phyloP scores from a whole-genome alignment of 2,888 invertebrate genomes.

The Caenorhabditis sp. region DNA sequence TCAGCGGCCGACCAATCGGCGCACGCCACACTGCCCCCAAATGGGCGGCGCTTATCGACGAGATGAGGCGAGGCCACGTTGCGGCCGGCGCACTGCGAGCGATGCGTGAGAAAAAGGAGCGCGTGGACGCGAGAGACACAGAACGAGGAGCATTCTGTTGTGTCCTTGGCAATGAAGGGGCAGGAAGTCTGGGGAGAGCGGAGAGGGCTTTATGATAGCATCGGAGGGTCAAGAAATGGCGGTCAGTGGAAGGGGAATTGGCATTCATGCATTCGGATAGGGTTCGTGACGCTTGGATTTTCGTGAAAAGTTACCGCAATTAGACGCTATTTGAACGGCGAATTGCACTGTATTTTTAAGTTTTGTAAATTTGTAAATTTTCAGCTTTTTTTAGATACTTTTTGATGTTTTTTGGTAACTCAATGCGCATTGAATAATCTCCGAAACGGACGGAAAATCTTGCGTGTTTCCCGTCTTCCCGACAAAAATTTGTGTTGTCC shows the following conservation, averaged over 20 bases:
- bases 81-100: conserved; percentile 26
- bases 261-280: no score
- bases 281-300: no score
- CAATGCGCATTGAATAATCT: no score
- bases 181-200: not conserved
- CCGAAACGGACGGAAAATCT: no score
- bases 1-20: conserved; percentile 61
- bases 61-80: conserved; percentile 28
- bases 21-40: conserved; percentile 52
- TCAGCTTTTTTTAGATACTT: no score
- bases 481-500: not conserved
- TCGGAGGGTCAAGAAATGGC: no score
- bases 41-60: conserved; percentile 39
- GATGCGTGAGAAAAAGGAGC: not conserved
- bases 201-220: conserved; percentile 21
- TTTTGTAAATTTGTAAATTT: no score
- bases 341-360: no score
- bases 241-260: no score
- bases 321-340: no score
- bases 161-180: conserved; percentile 22
- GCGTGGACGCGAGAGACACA: conserved; percentile 8
- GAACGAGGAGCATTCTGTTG: conserved; percentile 9
- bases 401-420: conserved; percentile 1
- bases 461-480: no score
- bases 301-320: no score